Evolutionary conservation across 1,140 invertebrate genomes (phyloP).

Genomic region (Drosophila teissieri): DNA sequence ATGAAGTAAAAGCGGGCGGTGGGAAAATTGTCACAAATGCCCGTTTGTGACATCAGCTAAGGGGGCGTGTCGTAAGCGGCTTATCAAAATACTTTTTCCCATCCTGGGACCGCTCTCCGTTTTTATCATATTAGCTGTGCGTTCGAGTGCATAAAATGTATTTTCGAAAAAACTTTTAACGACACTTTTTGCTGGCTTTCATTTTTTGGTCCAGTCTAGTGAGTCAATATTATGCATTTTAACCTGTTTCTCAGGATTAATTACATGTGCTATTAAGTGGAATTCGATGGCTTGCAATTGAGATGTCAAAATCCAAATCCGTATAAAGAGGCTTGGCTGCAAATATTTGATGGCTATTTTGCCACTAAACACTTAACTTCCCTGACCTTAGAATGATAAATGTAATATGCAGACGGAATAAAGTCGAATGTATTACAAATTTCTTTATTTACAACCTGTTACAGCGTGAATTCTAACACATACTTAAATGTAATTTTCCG

Average conservation of each 20-base stretch:
- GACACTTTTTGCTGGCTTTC: conserved; percentile 37
- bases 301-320: conserved; percentile 1
- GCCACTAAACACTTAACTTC: neutral
- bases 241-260: conserved; percentile 42
- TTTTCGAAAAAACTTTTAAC: conserved; percentile 69
- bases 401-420: conserved; percentile 31
- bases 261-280: conserved; percentile 35
- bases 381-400: conserved; percentile 11
- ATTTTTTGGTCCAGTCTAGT: conserved; percentile 13
- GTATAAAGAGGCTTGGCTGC: too few relatives aligned
- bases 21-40: conserved; percentile 51
- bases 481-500: conserved; percentile 81
- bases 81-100: conserved; percentile 72
- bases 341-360: neutral
- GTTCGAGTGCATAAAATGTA: conserved; percentile 73
- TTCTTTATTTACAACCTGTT: conserved; percentile 79
- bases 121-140: conserved; percentile 69
- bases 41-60: conserved; percentile 49
- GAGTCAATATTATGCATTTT: conserved; percentile 5
- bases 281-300: conserved; percentile 11
- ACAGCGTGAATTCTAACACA: conserved; percentile 78
- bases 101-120: conserved; percentile 3
- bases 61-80: conserved; percentile 61
- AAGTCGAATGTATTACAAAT: conserved; percentile 54
- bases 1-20: conserved; percentile 12